These are phyloP conservation scores for Oligia fasciuncula DNA, from an alignment of 2,888 invertebrate genomes.

Conservation along the genomic window DNA sequence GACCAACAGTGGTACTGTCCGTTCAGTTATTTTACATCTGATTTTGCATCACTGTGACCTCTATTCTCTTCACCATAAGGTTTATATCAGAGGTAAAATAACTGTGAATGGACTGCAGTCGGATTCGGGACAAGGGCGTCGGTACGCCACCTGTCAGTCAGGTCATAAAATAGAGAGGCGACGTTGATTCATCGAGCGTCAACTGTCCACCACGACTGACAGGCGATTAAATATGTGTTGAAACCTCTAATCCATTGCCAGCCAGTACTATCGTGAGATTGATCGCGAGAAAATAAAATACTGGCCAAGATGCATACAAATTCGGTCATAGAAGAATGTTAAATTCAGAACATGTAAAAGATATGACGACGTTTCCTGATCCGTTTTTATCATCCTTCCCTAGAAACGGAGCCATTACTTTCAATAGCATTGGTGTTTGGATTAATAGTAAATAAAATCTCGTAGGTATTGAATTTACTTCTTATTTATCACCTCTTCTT, in stretches of 20 bases:
- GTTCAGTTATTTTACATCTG: background rate
- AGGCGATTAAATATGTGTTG: constrained; percentile 53
- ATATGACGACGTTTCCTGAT: background rate
- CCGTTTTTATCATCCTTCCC: background rate
- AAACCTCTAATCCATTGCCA: constrained; percentile 45
- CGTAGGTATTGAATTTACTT: background rate
- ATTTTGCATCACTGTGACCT: background rate
- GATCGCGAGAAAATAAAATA: constrained; percentile 33
- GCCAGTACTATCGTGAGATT: constrained; percentile 34
- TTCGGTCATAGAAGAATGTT: background rate
- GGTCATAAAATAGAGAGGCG: constrained; percentile 53
- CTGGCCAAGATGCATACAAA: constrained; percentile 10
- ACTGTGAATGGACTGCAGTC: background rate
- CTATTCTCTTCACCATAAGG: constrained; percentile 2
- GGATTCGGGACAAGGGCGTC: constrained; percentile 25
- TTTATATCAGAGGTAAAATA: background rate
- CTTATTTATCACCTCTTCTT: background rate
- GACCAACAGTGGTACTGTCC: background rate
- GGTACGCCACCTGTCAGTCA: constrained; percentile 46
- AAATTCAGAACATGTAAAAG: constrained; percentile 15
- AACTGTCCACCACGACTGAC: constrained; percentile 54
- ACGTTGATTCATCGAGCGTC: constrained; percentile 59
- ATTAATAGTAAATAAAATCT: background rate
- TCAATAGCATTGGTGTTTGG: no score
- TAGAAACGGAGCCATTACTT: background rate